Evolutionary conservation across 1,140 invertebrate species (phyloP).

Genomic region (Leptinotarsa undecemlineata): DNA sequence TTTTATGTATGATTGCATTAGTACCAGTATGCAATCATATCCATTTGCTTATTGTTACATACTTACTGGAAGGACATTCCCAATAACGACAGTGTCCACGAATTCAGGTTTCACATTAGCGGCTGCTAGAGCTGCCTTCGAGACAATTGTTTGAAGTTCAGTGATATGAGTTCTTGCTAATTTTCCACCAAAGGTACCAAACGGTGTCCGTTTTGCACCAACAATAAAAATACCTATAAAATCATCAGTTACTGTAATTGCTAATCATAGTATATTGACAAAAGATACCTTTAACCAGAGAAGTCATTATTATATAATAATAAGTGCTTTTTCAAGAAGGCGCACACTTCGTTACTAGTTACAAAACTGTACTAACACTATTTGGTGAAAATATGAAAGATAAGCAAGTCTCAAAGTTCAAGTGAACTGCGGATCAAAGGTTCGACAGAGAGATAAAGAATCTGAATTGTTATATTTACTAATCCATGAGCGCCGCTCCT

Average conservation of each 20-base stretch:
- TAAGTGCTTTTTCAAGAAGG: no score
- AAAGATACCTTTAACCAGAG: background rate
- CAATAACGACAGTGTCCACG: conserved; percentile 85
- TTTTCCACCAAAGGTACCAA: conserved; percentile 94
- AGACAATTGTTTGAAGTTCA: conserved; percentile 82
- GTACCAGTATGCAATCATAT: no score
- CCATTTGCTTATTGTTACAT: background rate
- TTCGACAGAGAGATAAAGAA: no score
- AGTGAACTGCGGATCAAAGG: no score
- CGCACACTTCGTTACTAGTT: no score
- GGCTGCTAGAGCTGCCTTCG: conserved; percentile 80
- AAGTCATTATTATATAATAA: background rate
- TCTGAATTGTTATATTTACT: no score
- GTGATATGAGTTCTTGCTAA: conserved; percentile 82
- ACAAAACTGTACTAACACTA: no score
- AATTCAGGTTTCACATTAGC: conserved; percentile 81
- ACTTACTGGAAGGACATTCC: conserved; percentile 85
- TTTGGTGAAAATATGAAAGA: no score
- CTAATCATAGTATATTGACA: background rate
- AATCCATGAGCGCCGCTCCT: no score
- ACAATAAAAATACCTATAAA: conserved; percentile 90
- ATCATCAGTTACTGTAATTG: background rate
- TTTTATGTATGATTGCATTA: no score
- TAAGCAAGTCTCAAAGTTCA: no score
- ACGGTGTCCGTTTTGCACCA: conserved; percentile 95